Evolutionary conservation across 2,113 vertebrate species (phyloP).

Genomic region (Pterocles burchelli): DNA sequence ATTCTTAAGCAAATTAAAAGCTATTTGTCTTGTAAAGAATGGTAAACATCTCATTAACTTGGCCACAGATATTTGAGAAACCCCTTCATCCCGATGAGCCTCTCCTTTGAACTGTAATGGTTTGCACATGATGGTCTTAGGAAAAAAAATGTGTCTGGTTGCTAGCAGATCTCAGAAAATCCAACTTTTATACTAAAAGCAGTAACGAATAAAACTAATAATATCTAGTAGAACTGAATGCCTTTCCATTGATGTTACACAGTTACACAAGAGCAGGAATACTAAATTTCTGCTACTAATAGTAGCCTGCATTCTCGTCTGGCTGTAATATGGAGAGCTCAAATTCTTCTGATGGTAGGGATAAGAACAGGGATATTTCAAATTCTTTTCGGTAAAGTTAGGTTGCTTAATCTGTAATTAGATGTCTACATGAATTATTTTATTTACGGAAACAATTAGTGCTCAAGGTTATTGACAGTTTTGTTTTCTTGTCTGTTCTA

Average conservation of each 20-base stretch:
- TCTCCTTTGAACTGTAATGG: slow-evolving; percentile 45
- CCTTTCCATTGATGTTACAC: neutral
- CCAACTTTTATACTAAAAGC: neutral
- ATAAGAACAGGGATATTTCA: neutral
- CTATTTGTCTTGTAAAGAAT: neutral
- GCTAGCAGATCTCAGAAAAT: neutral
- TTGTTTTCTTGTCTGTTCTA: neutral
- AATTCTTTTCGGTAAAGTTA: neutral
- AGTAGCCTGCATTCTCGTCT: neutral
- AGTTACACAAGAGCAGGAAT: neutral
- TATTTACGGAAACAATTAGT: neutral
- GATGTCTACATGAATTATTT: neutral
- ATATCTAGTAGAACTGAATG: neutral
- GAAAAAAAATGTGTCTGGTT: neutral
- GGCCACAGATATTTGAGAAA: slow-evolving; percentile 36
- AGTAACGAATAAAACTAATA: neutral
- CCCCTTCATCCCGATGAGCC: neutral
- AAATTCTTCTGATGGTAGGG: neutral
- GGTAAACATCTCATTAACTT: neutral
- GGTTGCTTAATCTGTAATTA: neutral
- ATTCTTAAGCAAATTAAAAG: neutral
- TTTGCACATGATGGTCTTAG: slow-evolving; percentile 34
- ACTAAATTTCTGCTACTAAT: neutral
- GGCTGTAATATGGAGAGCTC: neutral
- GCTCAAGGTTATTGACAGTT: neutral